These are phyloP conservation scores for Pachypanchax playfairii DNA, from an alignment of 2,113 vertebrate genomes.

Conservation along the genomic window DNA sequence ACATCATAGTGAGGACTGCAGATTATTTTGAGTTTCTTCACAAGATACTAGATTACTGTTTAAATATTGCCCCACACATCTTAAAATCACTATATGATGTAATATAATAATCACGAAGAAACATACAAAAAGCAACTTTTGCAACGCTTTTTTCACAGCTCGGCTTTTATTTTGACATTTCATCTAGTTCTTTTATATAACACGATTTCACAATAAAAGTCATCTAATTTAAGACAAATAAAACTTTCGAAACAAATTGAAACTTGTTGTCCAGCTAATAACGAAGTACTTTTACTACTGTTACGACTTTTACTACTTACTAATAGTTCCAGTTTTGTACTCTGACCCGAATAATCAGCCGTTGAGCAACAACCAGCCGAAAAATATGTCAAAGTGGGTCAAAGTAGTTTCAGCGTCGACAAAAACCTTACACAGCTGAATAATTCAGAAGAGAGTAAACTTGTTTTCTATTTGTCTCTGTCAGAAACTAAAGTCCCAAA, in stretches of 20 bases:
- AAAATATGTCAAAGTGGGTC: conserved; percentile 12
- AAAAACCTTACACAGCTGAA: neutral
- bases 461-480: neutral
- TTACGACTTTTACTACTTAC: too few relatives aligned
- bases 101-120: neutral
- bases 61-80: neutral
- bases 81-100: neutral
- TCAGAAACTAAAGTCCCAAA: neutral
- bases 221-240: neutral
- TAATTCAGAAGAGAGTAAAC: neutral
- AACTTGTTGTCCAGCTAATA: neutral
- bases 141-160: too few relatives aligned
- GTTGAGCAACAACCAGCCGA: conserved; percentile 14
- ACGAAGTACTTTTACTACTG: neutral
- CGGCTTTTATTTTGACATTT: neutral
- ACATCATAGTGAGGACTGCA: too few relatives aligned
- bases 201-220: neutral
- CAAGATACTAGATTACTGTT: too few relatives aligned
- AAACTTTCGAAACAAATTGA: neutral
- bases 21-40: neutral
- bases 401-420: conserved; percentile 21
- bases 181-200: neutral
- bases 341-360: neutral
- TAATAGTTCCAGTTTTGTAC: neutral
- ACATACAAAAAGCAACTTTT: neutral